Evolutionary conservation across 2,797 vertebrate genomes (phyloP).

Genomic region (Sebastes kiyomatsui): DNA sequence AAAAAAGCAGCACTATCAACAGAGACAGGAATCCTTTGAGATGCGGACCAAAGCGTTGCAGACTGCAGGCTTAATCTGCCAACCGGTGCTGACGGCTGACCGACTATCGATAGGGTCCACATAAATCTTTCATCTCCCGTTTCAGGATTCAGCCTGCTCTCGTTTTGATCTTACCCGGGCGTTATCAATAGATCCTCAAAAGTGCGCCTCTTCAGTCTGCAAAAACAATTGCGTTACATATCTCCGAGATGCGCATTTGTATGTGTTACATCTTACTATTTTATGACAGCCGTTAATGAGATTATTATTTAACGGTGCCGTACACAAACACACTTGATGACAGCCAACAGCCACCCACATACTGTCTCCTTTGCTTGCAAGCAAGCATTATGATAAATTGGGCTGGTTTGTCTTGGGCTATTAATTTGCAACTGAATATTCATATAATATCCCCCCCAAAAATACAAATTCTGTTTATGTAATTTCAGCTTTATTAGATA

Average conservation of each 20-base stretch:
- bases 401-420: conserved; percentile 27
- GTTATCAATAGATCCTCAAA: conserved; percentile 47
- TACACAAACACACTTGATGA: conserved; percentile 57
- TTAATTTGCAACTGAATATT: conserved; percentile 45
- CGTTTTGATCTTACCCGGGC: conserved; percentile 52
- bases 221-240: conserved; percentile 11
- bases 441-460: conserved; percentile 1
- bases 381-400: conserved; percentile 33
- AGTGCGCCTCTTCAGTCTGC: not conserved
- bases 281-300: conserved; percentile 64
- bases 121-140: conserved; percentile 66
- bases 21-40: conserved; percentile 30
- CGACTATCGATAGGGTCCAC: conserved; percentile 54
- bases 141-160: conserved; percentile 39
- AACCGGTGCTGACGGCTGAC: conserved; percentile 23
- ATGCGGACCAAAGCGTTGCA: conserved; percentile 39
- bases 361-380: conserved; percentile 45
- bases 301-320: conserved; percentile 63
- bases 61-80: conserved; percentile 38
- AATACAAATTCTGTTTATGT: conserved; percentile 32
- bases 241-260: conserved; percentile 42
- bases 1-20: conserved; percentile 10
- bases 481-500: conserved; percentile 37
- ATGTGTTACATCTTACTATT: conserved; percentile 59
- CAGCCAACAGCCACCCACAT: conserved; percentile 64